Conservation (phyloP, 2,888 invertebrate species). For the Drosophila mayaguana region DNA sequence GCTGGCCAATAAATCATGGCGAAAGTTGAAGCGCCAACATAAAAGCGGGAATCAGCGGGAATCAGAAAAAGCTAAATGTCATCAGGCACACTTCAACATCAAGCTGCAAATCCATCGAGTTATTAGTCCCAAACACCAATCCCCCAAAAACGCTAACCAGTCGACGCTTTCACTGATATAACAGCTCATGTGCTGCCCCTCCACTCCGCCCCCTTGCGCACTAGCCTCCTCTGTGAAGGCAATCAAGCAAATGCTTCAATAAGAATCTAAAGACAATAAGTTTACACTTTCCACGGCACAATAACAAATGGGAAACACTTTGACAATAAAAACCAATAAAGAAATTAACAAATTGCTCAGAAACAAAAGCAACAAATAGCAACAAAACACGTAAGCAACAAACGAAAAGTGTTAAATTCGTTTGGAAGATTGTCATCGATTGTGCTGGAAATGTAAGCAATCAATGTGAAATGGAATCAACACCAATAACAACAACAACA, state of each 20-base stretch:
- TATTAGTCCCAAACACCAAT: constrained; percentile 52
- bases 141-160: constrained; percentile 37
- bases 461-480: constrained; percentile 48
- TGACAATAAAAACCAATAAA: constrained; percentile 79
- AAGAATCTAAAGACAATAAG: constrained; percentile 57
- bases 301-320: constrained; percentile 31
- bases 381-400: constrained; percentile 38
- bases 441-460: constrained; percentile 43
- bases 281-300: constrained; percentile 47
- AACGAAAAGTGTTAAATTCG: constrained; percentile 72
- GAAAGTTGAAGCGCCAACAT: constrained; percentile 56
- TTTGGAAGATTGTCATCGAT: constrained; percentile 73
- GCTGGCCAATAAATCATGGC: constrained; percentile 79
- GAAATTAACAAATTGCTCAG: constrained; percentile 78
- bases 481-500: constrained; percentile 3
- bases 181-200: constrained; percentile 2
- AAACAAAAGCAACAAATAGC: constrained; percentile 43
- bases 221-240: constrained; percentile 11
- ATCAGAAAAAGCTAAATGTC: constrained; percentile 44
- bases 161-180: constrained; percentile 51
- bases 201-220: too few species aligned
- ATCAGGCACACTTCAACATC: constrained; percentile 40
- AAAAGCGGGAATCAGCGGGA: constrained; percentile 20
- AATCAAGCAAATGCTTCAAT: constrained; percentile 59
- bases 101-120: constrained; percentile 41